Base-by-base conservation (phyloP, 2,888 invertebrate species). In the Synergus japonicus region DNA sequence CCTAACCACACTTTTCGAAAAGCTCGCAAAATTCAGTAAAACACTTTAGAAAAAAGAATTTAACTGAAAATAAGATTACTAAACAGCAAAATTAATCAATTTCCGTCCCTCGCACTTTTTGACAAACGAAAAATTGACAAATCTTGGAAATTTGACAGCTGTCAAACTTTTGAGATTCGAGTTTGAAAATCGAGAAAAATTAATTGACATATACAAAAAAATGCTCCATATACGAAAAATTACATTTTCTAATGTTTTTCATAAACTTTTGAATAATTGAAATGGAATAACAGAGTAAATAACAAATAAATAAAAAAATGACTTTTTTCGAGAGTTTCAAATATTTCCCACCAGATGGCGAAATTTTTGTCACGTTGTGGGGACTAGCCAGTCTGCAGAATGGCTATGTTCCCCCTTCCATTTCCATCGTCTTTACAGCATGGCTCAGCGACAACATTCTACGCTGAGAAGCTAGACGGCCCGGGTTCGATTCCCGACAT, bases 1-100 rank as follows among this genome's bases (percentile, higher is more conserved):
- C 15, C n/a, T 73, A 73, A 73, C 73, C 73, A 41, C 73, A 73
- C 49, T 73, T 54, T 41, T 37, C 9, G 9, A n/a, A n/a, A 8
- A 54, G 0, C 2, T 7, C n/a, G n/a, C 9, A n/a, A 54, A n/a
- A 18, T 3, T n/a, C n/a, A 54, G 15, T 54, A 54, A 54, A 54
- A 9, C n/a, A n/a, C 54, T 54, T n/a, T 9, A 18, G 9, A 54
- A 3, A 9, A 5, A 2, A 54, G 3, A 54, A 54, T 54, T n/a
- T 8, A 9, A 9, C 0, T n/a, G 0, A 8, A n/a, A 54, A n/a
- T 9, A 0, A 9, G 54, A 54, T 69, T 29, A 13, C 15, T 18
- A 15, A 76, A 63, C 41, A 2, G 5, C 12, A 18, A 9, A 66
- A 43, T 18, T 43, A 18, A 66, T 37, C 8, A 15, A 12, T 43